Evolutionary conservation across 2,888 invertebrate species (phyloP), one percentile per base, ranked within the genome.

Genomic region (Pristionchus fissidentatus): DNA sequence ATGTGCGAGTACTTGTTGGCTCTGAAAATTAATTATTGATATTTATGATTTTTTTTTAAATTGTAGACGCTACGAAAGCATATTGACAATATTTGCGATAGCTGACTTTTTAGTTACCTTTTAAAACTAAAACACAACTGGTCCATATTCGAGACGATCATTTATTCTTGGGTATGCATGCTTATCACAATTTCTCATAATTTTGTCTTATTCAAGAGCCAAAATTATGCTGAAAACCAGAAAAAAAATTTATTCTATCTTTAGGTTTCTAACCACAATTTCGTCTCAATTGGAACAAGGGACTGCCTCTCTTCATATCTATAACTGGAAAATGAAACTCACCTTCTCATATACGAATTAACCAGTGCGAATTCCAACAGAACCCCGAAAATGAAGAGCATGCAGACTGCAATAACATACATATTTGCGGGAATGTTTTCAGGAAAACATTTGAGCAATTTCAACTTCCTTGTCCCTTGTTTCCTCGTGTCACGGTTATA

Each of bases 381-480:
- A 1, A 90, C 90, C 13, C 90, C 90, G 84, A 90, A 90, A 77
- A 90, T 90, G 85, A 90, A 90, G 41, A 90, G 84, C 89, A 89
- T 90, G 83, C 90, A 90, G 0, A 90, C 90, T 89, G 85, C 66
- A 89, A 87, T 70, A 2, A 41, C 35, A 32, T 29, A 41, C 3
- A 10, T 32, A 32, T 35, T 4, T 62, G 10, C 49, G 19, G 4
- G 8, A 29, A 55, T n/a, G n/a, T n/a, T n/a, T n/a, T n/a, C n/a
- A n/a, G n/a, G n/a, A n/a, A n/a, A n/a, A n/a, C n/a, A n/a, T n/a
- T n/a, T n/a, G n/a, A n/a, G n/a, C n/a, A n/a, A n/a, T n/a, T 38
- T 7, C 49, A 52, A 43, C 46, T 32, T 52, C 26, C 32, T n/a
- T 62, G 62, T 62, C 62, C 26, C 8, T n/a, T 8, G 26, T 15